Conservation (phyloP, 2,888 invertebrate species). For the Diachrysia chrysitis region DNA sequence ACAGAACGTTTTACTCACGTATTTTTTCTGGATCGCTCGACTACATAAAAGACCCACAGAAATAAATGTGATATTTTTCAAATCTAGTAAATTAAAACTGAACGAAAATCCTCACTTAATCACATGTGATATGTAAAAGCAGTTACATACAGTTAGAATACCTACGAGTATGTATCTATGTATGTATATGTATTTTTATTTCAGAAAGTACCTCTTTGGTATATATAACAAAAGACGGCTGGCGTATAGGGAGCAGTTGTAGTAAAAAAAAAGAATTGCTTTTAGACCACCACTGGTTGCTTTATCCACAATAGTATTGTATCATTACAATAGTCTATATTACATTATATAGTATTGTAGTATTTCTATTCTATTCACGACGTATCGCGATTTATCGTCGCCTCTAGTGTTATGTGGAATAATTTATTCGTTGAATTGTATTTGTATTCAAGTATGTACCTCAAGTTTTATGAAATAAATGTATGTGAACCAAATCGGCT, state of each 20-base stretch:
- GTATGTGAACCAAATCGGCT: no score
- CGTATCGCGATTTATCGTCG: conserved; percentile 15
- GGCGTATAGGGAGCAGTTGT: not conserved
- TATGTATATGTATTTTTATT: not conserved
- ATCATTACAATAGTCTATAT: conserved; percentile 34
- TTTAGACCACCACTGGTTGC: not conserved
- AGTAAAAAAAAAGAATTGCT: not conserved
- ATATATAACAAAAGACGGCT: not conserved
- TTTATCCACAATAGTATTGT: conserved; percentile 25
- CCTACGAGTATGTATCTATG: no score
- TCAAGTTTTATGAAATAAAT: not conserved
- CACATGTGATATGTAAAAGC: no score
- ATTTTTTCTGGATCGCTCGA: no score
- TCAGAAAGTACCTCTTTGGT: not conserved
- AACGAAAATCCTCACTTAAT: no score
- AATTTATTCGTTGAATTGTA: conserved; percentile 14
- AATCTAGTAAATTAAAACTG: no score
- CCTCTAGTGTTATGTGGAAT: conserved; percentile 23
- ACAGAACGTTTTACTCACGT: no score
- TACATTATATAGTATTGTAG: conserved; percentile 15
- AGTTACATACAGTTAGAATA: no score
- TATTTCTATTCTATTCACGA: conserved; percentile 18
- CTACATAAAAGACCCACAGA: no score
- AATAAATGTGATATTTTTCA: no score
- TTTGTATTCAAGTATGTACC: not conserved